phyloP scores from a whole-genome alignment of 2,113 vertebrate species.

The Danio rerio region DNA sequence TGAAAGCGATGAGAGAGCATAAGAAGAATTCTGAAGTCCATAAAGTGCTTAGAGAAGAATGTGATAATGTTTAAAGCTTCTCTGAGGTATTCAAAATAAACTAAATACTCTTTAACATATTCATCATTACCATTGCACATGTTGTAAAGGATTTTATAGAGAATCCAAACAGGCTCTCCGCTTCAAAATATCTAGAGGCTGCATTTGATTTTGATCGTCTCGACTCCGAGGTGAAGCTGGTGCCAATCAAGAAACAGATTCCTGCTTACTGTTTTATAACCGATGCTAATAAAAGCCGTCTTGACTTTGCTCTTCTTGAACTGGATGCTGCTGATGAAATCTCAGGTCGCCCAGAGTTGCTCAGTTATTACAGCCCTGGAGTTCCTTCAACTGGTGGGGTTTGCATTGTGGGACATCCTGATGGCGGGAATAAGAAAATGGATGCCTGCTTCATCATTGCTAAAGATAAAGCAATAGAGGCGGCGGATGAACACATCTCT shows the following conservation, averaged over 20 bases:
- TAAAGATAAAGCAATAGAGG: accelerated
- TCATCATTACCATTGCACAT: slow-evolving; percentile 55
- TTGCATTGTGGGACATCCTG: slow-evolving; percentile 68
- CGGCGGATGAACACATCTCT: background rate
- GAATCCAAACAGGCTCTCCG: background rate
- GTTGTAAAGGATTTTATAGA: slow-evolving; percentile 13
- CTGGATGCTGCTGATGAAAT: background rate
- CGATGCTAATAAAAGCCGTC: background rate
- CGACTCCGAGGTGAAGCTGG: background rate
- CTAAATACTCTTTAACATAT: slow-evolving; percentile 44
- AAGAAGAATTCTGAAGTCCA: background rate
- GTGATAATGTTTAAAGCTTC: slow-evolving; percentile 48
- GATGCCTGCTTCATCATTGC: slow-evolving; percentile 60
- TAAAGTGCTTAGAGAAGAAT: slow-evolving; percentile 43
- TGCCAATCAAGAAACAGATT: background rate
- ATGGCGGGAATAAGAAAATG: slow-evolving; percentile 38
- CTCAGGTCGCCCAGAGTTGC: background rate
- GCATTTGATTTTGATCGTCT: slow-evolving; percentile 24
- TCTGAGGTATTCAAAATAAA: slow-evolving; percentile 41
- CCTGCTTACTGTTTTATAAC: background rate
- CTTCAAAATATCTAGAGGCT: slow-evolving; percentile 16
- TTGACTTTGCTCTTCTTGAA: slow-evolving; percentile 61
- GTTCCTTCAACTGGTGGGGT: slow-evolving; percentile 35
- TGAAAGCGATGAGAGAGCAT: slow-evolving; percentile 3
- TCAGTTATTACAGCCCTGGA: background rate